Conservation (phyloP, 2,797 vertebrate species). For the Paramormyrops hopkinsi region DNA sequence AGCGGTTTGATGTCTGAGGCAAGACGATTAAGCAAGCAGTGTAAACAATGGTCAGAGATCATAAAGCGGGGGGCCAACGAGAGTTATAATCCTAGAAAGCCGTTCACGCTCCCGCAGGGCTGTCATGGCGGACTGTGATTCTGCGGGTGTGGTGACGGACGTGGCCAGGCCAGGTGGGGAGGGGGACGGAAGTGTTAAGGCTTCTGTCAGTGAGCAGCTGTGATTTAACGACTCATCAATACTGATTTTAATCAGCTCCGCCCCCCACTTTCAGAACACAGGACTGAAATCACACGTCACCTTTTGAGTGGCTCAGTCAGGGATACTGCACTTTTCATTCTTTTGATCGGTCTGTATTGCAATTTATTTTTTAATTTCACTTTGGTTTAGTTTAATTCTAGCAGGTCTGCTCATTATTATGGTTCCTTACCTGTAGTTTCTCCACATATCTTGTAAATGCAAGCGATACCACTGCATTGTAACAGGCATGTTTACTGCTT, state of each 20-base stretch:
- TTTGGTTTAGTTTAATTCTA: not conserved
- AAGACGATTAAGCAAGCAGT: not conserved
- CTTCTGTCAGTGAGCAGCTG: not conserved
- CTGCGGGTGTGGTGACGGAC: not conserved
- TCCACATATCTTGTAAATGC: not conserved
- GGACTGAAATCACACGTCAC: not conserved
- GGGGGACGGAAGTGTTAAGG: not conserved
- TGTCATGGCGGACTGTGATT: not conserved
- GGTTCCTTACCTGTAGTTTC: not conserved
- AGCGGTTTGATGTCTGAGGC: not conserved
- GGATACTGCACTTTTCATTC: not conserved
- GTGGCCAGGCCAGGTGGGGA: not conserved
- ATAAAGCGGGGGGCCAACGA: not conserved
- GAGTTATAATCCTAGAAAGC: conserved; percentile 8
- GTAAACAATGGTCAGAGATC: not conserved
- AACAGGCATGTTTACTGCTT: not conserved
- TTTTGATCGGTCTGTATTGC: not conserved
- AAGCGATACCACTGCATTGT: not conserved
- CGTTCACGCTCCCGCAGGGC: not conserved
- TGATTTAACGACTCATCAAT: not conserved
- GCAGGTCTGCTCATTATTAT: not conserved
- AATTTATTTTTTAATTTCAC: not conserved
- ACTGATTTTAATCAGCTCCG: not conserved
- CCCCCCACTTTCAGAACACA: not conserved
- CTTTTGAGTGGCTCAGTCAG: not conserved